These are phyloP conservation scores for Troides aeacus DNA, from an alignment of 2,888 invertebrate genomes.

Conservation along the genomic window DNA sequence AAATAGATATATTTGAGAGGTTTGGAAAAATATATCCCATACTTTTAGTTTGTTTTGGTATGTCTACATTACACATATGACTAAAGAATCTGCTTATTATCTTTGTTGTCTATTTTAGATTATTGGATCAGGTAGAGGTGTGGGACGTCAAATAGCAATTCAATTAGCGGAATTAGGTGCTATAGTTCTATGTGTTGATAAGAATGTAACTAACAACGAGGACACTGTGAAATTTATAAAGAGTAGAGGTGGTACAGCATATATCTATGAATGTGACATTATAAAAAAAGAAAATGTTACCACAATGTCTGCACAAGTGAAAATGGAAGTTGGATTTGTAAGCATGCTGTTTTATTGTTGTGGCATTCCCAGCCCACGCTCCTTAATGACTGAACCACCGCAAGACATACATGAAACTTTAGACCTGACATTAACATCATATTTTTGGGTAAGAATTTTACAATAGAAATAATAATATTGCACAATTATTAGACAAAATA, in stretches of 20 bases:
- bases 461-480: too few species aligned
- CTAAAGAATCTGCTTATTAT: not conserved
- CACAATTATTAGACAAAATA: not conserved
- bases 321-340: slow-evolving; percentile 76
- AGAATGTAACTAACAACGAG: slow-evolving; percentile 75
- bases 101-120: slow-evolving; percentile 61
- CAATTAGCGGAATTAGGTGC: slow-evolving; percentile 80
- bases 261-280: slow-evolving; percentile 78
- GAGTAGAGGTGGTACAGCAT: slow-evolving; percentile 66
- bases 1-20: too few species aligned
- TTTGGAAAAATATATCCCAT: not conserved
- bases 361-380: slow-evolving; percentile 81
- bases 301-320: slow-evolving; percentile 64
- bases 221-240: slow-evolving; percentile 71
- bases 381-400: slow-evolving; percentile 71
- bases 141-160: slow-evolving; percentile 82
- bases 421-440: slow-evolving; percentile 81
- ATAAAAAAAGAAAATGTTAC: slow-evolving; percentile 76
- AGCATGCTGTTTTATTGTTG: slow-evolving; percentile 83
- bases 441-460: slow-evolving; percentile 79
- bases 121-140: slow-evolving; percentile 85
- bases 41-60: not conserved
- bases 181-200: slow-evolving; percentile 83
- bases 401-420: slow-evolving; percentile 77
- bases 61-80: not conserved